phyloP scores from a whole-genome alignment of 1,140 invertebrate genomes.

The Globodera ellingtonae region DNA sequence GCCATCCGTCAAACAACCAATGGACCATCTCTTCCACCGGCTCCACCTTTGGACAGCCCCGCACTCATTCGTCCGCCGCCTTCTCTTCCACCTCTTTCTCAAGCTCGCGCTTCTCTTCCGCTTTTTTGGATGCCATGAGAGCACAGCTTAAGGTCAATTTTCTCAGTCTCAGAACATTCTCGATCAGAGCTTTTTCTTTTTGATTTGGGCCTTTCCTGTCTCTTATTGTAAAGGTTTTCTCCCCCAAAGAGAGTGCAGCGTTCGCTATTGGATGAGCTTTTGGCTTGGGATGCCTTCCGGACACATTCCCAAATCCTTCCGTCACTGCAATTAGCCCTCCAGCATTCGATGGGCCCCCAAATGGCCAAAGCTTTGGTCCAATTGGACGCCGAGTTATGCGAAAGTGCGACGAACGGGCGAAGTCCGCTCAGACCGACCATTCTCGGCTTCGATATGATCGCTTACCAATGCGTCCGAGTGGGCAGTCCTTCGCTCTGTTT shows the following conservation, averaged over 20 bases:
- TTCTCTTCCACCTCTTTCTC: neutral
- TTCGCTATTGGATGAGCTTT: conserved; percentile 17
- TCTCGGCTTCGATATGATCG: conserved; percentile 35
- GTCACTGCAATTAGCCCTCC: conserved; percentile 9
- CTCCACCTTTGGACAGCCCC: neutral
- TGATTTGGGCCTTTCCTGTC: no score
- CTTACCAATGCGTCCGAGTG: conserved; percentile 14
- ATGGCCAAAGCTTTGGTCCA: conserved; percentile 4
- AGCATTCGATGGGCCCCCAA: conserved; percentile 29
- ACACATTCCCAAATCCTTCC: conserved; percentile 13
- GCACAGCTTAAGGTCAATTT: neutral
- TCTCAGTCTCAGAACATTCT: no score
- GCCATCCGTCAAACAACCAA: neutral
- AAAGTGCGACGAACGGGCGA: neutral
- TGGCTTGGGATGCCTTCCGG: neutral
- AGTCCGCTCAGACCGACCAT: conserved; percentile 22
- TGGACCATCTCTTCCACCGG: neutral
- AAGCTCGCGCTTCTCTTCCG: neutral
- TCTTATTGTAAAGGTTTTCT: neutral
- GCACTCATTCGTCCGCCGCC: neutral
- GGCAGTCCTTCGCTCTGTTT: neutral
- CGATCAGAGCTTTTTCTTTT: no score
- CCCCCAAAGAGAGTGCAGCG: neutral
- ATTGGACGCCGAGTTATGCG: neutral
- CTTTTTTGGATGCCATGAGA: conserved; percentile 6